A percentile compares a stretch with the other conserved stretches of the same genome.
These are phyloP conservation scores for Oedothorax gibbosus DNA, from an alignment of 1,140 invertebrate species.

Conservation along the genomic window DNA sequence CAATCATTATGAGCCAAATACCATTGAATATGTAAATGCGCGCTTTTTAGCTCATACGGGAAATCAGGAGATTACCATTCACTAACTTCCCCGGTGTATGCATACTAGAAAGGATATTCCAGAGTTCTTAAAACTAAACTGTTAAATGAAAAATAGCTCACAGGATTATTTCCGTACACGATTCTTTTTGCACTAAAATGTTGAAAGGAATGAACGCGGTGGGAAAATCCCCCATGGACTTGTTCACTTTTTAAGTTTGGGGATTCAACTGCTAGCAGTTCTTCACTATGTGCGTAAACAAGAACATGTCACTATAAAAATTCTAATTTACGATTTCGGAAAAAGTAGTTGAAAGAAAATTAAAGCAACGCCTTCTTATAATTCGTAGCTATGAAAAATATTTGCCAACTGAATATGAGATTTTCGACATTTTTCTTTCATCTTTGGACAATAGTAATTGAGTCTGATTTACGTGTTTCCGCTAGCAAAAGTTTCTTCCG, in stretches of 20 bases:
- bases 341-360: conserved; percentile 34
- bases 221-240: no score
- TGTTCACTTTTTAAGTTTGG: no score
- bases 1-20: conserved; percentile 51
- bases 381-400: conserved; percentile 13
- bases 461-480: conserved; percentile 39
- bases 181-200: no score
- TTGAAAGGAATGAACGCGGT: no score
- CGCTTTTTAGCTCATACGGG: conserved; percentile 47
- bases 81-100: no score
- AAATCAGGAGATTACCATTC: conserved; percentile 58
- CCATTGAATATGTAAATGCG: conserved; percentile 50
- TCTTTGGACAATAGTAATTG: conserved; percentile 55
- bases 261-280: no score
- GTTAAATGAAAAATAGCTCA: no score
- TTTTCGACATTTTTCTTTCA: conserved; percentile 18
- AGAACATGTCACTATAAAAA: background rate
- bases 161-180: no score
- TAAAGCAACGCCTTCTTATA: conserved; percentile 27
- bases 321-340: no score
- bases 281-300: conserved; percentile 45
- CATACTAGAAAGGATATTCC: no score
- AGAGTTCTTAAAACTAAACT: no score
- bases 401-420: conserved; percentile 42
- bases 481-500: conserved; percentile 33